These are phyloP conservation scores for Sciurus vulgaris DNA, from an alignment of 2,797 vertebrate species.

Conservation along the genomic window DNA sequence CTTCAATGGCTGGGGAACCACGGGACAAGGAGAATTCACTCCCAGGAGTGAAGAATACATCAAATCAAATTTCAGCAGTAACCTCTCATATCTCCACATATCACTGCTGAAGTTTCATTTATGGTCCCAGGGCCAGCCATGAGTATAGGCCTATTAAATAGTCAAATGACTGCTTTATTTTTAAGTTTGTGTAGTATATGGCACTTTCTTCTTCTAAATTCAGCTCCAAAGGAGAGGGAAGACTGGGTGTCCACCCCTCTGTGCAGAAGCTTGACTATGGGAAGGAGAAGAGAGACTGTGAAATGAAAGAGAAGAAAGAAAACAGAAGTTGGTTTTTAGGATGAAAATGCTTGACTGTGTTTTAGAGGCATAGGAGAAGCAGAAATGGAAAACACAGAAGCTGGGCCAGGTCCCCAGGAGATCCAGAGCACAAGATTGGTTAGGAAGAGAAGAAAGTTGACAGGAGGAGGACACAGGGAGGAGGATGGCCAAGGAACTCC, in stretches of 20 bases:
- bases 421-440: background rate
- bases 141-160: background rate
- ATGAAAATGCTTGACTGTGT: background rate
- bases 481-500: background rate
- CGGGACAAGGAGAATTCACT: background rate
- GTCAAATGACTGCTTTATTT: background rate
- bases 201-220: background rate
- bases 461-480: background rate
- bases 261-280: background rate
- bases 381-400: background rate
- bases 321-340: background rate
- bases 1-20: background rate
- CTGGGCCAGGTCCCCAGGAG: background rate
- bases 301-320: background rate
- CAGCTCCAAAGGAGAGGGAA: background rate
- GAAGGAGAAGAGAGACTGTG: background rate
- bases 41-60: background rate
- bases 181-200: background rate
- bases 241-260: background rate
- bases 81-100: background rate
- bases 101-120: background rate
- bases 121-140: background rate
- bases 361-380: background rate
- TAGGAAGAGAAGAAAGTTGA: background rate
- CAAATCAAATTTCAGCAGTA: background rate